These are phyloP conservation scores for Drosophila mayri DNA, from an alignment of 1,140 invertebrate species.

Conservation along the genomic window DNA sequence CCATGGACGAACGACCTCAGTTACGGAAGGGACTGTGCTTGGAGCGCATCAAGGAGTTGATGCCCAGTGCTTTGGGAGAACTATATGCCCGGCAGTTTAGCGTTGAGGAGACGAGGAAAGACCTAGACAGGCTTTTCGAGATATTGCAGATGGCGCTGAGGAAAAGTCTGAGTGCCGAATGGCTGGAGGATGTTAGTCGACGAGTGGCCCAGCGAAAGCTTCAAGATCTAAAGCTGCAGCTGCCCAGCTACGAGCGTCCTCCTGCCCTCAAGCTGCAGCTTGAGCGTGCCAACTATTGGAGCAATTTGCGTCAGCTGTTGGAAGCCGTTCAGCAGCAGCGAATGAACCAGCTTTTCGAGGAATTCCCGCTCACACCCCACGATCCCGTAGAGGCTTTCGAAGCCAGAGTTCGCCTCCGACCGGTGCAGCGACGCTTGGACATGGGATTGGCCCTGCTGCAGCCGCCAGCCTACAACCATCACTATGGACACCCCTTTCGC, in stretches of 20 bases:
- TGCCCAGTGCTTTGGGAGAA: conserved; percentile 69
- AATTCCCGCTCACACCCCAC: conserved; percentile 20
- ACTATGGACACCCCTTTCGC: conserved; percentile 95
- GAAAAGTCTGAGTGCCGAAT: conserved; percentile 54
- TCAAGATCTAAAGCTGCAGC: conserved; percentile 31
- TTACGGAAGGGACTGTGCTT: conserved; percentile 53
- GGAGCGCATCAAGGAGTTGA: conserved; percentile 35
- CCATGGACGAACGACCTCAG: conserved; percentile 47
- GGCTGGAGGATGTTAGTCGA: conserved; percentile 67
- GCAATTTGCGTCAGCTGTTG: conserved; percentile 61
- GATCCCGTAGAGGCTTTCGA: conserved; percentile 71
- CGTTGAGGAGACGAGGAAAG: conserved; percentile 22
- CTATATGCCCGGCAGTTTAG: conserved; percentile 61
- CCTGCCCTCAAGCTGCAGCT: conserved; percentile 45
- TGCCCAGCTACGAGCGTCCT: conserved; percentile 54
- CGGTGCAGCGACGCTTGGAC: conserved; percentile 98
- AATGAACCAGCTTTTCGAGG: conserved; percentile 50
- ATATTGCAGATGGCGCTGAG: conserved; percentile 57
- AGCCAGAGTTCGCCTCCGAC: conserved; percentile 82
- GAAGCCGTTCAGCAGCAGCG: conserved; percentile 42
- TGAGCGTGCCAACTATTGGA: conserved; percentile 69
- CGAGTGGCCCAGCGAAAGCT: conserved; percentile 63
- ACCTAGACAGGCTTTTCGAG: conserved; percentile 37
- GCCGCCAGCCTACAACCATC: conserved; percentile 95
- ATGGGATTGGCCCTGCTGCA: conserved; percentile 98